Evolutionary conservation across 2,888 invertebrate species (phyloP).

Genomic region (Oscheius sp.): DNA sequence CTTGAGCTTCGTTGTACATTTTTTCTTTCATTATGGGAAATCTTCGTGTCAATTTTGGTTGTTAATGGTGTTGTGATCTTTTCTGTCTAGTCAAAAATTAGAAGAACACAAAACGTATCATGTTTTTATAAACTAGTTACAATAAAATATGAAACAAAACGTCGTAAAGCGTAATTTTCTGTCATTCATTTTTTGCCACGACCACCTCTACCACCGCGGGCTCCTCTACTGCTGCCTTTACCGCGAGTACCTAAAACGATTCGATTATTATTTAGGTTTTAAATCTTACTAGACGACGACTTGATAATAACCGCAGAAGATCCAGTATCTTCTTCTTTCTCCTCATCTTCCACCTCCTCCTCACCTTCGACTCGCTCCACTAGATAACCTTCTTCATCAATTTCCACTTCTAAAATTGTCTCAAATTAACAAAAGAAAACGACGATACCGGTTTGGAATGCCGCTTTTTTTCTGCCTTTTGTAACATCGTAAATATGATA

Average conservation of each 20-base stretch:
- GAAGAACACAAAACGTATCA: background rate
- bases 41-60: background rate
- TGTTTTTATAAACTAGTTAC: no score
- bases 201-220: constrained; percentile 8
- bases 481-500: constrained; percentile 79
- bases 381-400: constrained; percentile 62
- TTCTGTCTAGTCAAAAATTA: background rate
- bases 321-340: constrained; percentile 40
- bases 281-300: background rate
- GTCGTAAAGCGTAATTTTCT: background rate
- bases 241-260: background rate
- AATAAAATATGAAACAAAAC: background rate
- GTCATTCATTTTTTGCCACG: constrained; percentile 3
- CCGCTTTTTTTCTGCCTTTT: constrained; percentile 53
- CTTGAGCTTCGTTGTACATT: background rate
- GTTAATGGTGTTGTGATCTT: background rate
- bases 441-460: constrained; percentile 3
- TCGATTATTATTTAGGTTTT: background rate
- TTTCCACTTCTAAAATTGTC: constrained; percentile 41
- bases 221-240: background rate
- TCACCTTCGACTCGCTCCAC: constrained; percentile 55
- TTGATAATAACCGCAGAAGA: background rate
- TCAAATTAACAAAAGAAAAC: background rate
- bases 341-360: constrained; percentile 50
- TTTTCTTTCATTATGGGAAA: constrained; percentile 3